Evolutionary conservation across 1,140 invertebrate genomes (phyloP).

Genomic region (Drosophila seguyi): DNA sequence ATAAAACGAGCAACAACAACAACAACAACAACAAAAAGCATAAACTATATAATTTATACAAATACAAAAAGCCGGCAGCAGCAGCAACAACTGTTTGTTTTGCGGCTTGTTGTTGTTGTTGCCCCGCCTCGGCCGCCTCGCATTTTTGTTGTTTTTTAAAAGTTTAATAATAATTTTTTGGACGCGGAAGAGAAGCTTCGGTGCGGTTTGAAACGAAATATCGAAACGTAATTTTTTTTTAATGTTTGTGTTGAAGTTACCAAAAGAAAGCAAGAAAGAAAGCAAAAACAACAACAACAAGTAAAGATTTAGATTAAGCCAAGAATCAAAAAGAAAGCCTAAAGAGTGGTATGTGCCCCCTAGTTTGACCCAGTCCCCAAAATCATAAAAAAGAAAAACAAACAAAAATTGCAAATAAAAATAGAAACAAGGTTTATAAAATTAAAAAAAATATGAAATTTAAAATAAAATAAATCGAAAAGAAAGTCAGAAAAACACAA

Average conservation of each 20-base stretch:
- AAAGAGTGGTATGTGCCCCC: conserved; percentile 49
- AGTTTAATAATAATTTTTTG: neutral
- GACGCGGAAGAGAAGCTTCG: conserved; percentile 9
- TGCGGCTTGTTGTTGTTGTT: conserved; percentile 13
- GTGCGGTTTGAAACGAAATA: conserved; percentile 10
- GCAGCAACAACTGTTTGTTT: conserved; percentile 19
- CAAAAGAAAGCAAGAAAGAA: neutral
- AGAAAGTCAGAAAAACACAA: neutral
- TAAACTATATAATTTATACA: conserved; percentile 21
- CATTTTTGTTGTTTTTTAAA: conserved; percentile 28
- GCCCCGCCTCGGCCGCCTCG: conserved; percentile 9
- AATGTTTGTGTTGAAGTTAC: conserved; percentile 16
- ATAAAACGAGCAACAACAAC: conserved; percentile 33
- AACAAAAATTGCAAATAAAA: neutral
- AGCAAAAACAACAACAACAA: neutral
- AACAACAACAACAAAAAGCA: conserved; percentile 9
- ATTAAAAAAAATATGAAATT: neutral
- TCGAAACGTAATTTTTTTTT: conserved; percentile 6
- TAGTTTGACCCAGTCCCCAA: conserved; percentile 36
- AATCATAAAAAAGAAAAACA: neutral
- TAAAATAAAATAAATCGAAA: neutral
- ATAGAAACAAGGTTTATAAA: neutral
- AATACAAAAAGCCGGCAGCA: conserved; percentile 5
- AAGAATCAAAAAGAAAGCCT: conserved; percentile 22
- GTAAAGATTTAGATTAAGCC: conserved; percentile 25